phyloP scores from a whole-genome alignment of 2,888 invertebrate genomes.

The Monoplex corrugatus region DNA sequence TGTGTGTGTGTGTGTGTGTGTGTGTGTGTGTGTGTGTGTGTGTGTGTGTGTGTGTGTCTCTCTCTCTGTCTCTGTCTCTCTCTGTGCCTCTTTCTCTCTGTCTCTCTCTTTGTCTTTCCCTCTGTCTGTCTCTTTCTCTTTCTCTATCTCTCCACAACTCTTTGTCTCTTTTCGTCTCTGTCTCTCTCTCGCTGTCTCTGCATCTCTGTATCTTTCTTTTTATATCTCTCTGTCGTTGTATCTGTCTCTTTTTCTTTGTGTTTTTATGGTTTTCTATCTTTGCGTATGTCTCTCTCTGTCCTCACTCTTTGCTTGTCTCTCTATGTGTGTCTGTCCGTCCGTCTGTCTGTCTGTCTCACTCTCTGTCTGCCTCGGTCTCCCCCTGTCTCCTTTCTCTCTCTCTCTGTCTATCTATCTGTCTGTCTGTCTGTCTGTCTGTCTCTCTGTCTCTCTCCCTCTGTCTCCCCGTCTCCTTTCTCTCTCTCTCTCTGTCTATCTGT shows the following conservation, averaged over 20 bases:
- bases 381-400: too few relatives aligned
- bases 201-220: not conserved
- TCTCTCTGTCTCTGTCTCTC: not conserved
- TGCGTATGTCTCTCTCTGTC: not conserved
- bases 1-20: not conserved
- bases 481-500: not conserved
- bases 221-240: not conserved
- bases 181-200: not conserved
- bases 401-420: not conserved
- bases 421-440: not conserved
- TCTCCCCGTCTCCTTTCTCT: not conserved
- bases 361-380: not conserved
- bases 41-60: not conserved
- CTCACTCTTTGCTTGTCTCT: too few relatives aligned
- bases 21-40: not conserved
- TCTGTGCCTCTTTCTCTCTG: not conserved
- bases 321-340: not conserved
- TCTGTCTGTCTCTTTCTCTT: not conserved
- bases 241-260: not conserved
- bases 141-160: not conserved
- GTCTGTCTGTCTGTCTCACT: not conserved
- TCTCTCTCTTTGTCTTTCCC: not conserved
- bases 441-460: not conserved
- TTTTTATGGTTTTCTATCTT: not conserved
- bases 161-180: not conserved